Conservation (phyloP, 1,140 invertebrate species). For the Drosophila elegans region DNA sequence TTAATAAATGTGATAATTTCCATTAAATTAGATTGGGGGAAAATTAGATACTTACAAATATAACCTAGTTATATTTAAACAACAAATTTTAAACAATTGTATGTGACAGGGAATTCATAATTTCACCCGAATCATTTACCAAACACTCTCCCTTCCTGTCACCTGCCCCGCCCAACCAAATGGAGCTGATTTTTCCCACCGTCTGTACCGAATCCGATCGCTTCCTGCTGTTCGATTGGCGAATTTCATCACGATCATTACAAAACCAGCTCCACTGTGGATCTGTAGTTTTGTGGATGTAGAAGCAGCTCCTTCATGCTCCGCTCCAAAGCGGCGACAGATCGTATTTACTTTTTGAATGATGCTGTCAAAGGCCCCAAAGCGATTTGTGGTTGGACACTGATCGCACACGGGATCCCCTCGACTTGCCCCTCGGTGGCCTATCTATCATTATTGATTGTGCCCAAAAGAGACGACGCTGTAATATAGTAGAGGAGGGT, state of each 20-base stretch:
- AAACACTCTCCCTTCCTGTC: not conserved
- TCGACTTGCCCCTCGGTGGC: constrained; percentile 13
- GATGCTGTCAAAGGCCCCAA: constrained; percentile 79
- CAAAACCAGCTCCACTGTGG: constrained; percentile 44
- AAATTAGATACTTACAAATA: too few relatives aligned
- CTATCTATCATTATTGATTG: constrained; percentile 78
- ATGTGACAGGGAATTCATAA: not conserved
- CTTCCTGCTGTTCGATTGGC: constrained; percentile 38
- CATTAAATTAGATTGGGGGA: too few relatives aligned
- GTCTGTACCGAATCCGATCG: constrained; percentile 17
- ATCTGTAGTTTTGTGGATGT: not conserved
- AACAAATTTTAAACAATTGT: too few relatives aligned
- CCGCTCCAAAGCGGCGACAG: constrained; percentile 34
- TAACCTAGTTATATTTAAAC: too few relatives aligned
- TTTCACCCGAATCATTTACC: not conserved
- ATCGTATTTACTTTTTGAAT: constrained; percentile 72
- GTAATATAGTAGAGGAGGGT: not conserved
- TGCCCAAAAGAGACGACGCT: constrained; percentile 68
- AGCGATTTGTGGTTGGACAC: constrained; percentile 77
- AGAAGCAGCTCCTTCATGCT: constrained; percentile 3
- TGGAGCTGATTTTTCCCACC: constrained; percentile 23
- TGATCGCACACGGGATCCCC: constrained; percentile 63
- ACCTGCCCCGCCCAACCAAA: constrained; percentile 3
- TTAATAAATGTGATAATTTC: too few relatives aligned
- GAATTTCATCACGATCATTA: constrained; percentile 46